Base-by-base conservation (phyloP, 1,140 invertebrate species). In the Meloidogyne exigua region DNA sequence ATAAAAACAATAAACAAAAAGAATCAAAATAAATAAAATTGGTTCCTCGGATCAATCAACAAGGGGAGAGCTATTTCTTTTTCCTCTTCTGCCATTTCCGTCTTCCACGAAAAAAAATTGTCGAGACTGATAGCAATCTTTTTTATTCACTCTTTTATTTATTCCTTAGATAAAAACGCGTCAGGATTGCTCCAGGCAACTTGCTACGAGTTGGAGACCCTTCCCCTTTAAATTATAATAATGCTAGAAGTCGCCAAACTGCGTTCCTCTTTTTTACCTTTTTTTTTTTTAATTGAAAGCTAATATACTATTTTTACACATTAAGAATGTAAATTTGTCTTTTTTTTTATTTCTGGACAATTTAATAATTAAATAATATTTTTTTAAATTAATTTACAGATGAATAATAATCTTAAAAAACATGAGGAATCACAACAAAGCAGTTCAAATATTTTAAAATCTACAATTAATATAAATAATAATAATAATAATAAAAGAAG, bases 41-140 rank as follows among this genome's bases (percentile, higher is more conserved):
- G 18, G 49, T 57, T 57, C 49, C 49, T 57, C 49, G 49, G 49
- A 57, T 57, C 49, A 57, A 57, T 57, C 49, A 57, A 57, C 49
- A n/a, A 12, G 49, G 49, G 5, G 49, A 13, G 44, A 32, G 28
- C 28, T 32, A 2, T 32, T 32, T 32, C 28, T 39, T 10, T n/a
- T 21, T 57, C n/a, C 49, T n/a, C 49, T 57, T 57, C 49, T 57
- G 49, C 49, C 49, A 57, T 57, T 57, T 57, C 49, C 49, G 49
- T 57, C 49, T 57, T 57, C 49, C 2, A 57, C 13, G 44, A 3
- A 18, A 49, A 49, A 49, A 49, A 49, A 49, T 57, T n/a, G 49
- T 57, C 49, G 18, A 57, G 49, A 57, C 49, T 57, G 49, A 57
- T 57, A 57, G 18, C 49, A 5, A 57, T 57, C 49, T 57, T 57